phyloP scores from a whole-genome alignment of 2,797 vertebrate genomes.

The Carcharodon carcharias region DNA sequence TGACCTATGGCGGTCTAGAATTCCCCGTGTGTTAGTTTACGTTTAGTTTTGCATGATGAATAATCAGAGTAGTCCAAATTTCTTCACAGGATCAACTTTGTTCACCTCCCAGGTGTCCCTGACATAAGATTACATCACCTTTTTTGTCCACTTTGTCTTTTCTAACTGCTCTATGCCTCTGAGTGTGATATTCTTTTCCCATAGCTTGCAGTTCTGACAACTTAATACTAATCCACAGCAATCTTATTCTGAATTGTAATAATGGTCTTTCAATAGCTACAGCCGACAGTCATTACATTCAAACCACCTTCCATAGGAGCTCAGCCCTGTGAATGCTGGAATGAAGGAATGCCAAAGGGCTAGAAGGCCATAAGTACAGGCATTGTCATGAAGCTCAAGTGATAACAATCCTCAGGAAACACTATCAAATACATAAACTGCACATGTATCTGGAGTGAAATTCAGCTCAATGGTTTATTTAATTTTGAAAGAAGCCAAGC shows the following conservation, averaged over 20 bases:
- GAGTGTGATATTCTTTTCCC: neutral
- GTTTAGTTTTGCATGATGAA: neutral
- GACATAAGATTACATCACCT: neutral
- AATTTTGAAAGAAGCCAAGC: neutral
- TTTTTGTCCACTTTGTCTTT: neutral
- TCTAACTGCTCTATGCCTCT: neutral
- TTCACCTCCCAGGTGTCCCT: neutral
- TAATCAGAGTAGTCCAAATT: neutral
- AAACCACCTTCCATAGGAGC: too few species aligned
- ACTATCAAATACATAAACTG: neutral
- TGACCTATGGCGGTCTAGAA: neutral
- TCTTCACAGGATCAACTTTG: neutral
- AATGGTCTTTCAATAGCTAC: neutral
- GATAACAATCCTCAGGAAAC: neutral
- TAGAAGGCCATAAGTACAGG: neutral
- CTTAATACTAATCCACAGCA: neutral
- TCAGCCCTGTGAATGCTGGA: neutral
- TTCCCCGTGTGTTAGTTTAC: neutral
- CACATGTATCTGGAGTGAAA: neutral
- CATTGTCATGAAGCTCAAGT: neutral
- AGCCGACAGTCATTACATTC: neutral
- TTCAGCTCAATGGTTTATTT: neutral
- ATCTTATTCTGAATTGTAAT: neutral
- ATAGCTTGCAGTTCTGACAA: neutral
- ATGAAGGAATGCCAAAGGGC: neutral